A percentile compares a stretch with the other conserved stretches of the same genome.
phyloP scores from a whole-genome alignment of 2,888 invertebrate genomes.

The Rosalia funebris region DNA sequence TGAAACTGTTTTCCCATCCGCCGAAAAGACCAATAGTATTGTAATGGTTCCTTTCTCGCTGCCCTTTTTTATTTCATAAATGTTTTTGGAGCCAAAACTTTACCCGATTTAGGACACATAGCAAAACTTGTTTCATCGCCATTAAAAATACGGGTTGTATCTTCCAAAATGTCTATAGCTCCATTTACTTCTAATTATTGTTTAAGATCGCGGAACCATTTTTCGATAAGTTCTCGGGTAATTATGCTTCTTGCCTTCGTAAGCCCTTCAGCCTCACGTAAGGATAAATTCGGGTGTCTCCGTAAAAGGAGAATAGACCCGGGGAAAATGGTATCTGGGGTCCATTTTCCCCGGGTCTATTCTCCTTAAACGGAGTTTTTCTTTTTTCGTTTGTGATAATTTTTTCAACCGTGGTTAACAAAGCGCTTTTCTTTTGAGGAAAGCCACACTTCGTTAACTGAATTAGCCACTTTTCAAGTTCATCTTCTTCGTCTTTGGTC shows the following conservation, averaged over 20 bases:
- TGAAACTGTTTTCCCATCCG: constrained; percentile 10
- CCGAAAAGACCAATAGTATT: constrained; percentile 44
- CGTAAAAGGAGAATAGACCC: neutral
- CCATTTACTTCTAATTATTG: constrained; percentile 40
- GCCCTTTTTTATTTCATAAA: constrained; percentile 29
- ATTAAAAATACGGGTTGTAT: constrained; percentile 33
- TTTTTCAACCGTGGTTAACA: constrained; percentile 47
- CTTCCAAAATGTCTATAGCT: constrained; percentile 20
- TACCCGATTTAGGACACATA: constrained; percentile 39
- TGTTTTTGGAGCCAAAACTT: constrained; percentile 27
- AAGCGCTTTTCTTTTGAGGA: constrained; percentile 45
- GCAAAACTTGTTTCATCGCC: constrained; percentile 43
- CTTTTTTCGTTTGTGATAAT: constrained; percentile 18
- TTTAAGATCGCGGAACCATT: constrained; percentile 44
- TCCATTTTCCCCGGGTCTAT: neutral
- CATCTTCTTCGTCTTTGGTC: neutral
- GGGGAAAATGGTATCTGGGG: neutral
- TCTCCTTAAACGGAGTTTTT: constrained; percentile 24
- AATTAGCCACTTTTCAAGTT: constrained; percentile 12
- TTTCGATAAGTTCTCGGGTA: constrained; percentile 43
- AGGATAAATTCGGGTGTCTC: neutral
- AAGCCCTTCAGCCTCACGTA: constrained; percentile 15
- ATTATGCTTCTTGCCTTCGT: constrained; percentile 19
- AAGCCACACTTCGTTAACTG: constrained; percentile 23
- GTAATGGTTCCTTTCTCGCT: constrained; percentile 30